A percentile compares a stretch with the other conserved stretches of the same genome.
Conservation (phyloP, 2,797 vertebrate genomes). For the Gymnopithys bicolor region DNA sequence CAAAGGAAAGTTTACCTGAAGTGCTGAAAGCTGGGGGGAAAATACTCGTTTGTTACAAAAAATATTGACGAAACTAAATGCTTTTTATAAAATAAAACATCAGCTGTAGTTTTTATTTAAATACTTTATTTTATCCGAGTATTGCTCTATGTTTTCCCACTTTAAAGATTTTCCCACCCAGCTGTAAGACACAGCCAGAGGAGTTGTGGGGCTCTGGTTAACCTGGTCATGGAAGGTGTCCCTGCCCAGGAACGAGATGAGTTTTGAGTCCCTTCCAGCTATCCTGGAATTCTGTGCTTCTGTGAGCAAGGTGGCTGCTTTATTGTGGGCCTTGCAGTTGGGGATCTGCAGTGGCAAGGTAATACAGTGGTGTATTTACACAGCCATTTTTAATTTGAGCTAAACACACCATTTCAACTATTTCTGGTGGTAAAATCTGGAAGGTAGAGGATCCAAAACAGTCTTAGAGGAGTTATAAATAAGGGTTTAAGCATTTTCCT, state of each 20-base stretch:
- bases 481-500: background rate
- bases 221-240: background rate
- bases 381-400: background rate
- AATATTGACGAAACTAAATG: background rate
- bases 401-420: background rate
- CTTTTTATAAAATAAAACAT: background rate
- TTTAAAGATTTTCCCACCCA: background rate
- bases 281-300: background rate
- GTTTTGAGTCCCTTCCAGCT: background rate
- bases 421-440: background rate
- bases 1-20: background rate
- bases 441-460: background rate
- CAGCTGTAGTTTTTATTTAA: background rate
- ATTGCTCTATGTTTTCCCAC: background rate
- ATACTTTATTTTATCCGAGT: background rate
- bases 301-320: background rate
- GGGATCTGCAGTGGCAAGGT: background rate
- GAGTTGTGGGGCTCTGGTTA: background rate
- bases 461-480: background rate
- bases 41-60: background rate
- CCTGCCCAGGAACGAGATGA: fast-evolving
- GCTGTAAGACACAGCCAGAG: background rate
- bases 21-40: background rate
- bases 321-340: background rate
- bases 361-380: background rate